Conservation (phyloP, 2,113 vertebrate species). For the Apodemus sylvaticus region DNA sequence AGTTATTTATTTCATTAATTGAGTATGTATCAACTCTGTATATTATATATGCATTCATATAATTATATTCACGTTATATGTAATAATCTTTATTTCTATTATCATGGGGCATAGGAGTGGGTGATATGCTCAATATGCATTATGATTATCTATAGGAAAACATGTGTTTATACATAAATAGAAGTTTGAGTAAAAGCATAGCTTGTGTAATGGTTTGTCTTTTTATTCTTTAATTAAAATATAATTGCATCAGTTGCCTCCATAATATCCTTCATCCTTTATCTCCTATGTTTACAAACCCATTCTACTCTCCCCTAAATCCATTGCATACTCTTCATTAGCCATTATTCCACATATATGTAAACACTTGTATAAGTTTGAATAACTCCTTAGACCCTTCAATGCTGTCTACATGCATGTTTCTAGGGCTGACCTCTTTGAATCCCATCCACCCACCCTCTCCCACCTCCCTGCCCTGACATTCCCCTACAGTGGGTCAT, state of each 20-base stretch:
- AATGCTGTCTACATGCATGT: background rate
- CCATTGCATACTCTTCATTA: background rate
- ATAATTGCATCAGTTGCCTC: background rate
- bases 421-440: background rate
- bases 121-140: background rate
- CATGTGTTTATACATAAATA: background rate
- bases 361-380: background rate
- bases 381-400: background rate
- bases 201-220: background rate
- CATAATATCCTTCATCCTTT: background rate
- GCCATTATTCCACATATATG: background rate
- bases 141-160: background rate
- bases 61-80: background rate
- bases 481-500: too few species aligned
- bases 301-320: background rate
- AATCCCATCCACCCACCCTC: too few species aligned
- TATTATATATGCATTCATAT: background rate
- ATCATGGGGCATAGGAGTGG: background rate
- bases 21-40: background rate
- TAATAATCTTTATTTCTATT: background rate
- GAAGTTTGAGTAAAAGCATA: background rate
- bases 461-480: too few species aligned
- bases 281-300: background rate
- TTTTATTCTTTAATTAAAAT: background rate
- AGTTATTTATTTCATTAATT: background rate